Evolutionary conservation across 2,888 invertebrate species (phyloP), one percentile per base, ranked within the genome.

Genomic region (Melanchra persicariae): DNA sequence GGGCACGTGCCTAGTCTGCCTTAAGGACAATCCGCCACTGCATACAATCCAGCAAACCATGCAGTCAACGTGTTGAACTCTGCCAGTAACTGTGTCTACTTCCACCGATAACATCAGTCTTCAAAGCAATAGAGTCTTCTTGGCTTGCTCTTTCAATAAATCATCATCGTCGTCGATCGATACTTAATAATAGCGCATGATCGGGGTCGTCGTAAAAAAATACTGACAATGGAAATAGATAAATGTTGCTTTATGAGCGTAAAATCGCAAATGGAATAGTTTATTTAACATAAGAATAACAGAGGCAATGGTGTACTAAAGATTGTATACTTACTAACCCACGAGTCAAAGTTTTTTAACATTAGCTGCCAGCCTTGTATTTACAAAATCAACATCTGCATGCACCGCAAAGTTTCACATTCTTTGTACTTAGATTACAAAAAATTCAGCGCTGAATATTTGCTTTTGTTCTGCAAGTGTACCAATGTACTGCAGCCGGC

Each of bases 361-460:
- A 30, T 1, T 5, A 30, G 30, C 6, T 30, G 3, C 30, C 30
- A 0, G 22, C 37, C 6, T 54, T 47, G 4, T 47, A n/a, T 54
- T 62, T 2, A 30, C 10, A 54, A 30, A 62, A 30, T 40, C 8
- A 62, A 62, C 37, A 62, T 52, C 19, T 62, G 62, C 26, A 45
- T 22, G 26, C 26, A 37, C 24, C 19, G 22, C 15, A 34, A n/a
- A 34, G 24, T 40, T 64, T 10, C 1, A 19, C 4, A n/a, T 66
- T 30, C n/a, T 51, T 73, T 72, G 58, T 40, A 66, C 1, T 37
- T 59, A 51, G 10, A 22, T 55, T 54, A 37, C 12, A 62, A 34
- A n/a, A 19, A 75, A 59, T 70, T 45, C 26, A n/a, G 40, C 19
- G 26, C 17, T 37, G n/a, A 22, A 63, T 63, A 24, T 60, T 61